A percentile compares a stretch with the other conserved stretches of the same genome.
phyloP scores from a whole-genome alignment of 2,888 invertebrate genomes.

The Protonemura montana region DNA sequence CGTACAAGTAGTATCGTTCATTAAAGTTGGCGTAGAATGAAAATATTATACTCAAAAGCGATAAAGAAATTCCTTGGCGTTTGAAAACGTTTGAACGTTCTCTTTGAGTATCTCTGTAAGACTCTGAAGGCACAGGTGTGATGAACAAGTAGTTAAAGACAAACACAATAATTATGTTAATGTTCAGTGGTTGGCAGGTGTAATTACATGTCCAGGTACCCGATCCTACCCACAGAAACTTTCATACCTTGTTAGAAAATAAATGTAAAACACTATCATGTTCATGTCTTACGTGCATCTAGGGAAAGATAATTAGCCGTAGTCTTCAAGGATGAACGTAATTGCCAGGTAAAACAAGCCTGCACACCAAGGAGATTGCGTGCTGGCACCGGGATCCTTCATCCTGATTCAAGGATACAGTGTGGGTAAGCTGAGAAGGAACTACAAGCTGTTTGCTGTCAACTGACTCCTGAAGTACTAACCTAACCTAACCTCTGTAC shows the following conservation, averaged over 20 bases:
- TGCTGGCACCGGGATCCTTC: conserved; percentile 4
- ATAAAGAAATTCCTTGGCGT: no score
- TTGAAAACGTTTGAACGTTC: no score
- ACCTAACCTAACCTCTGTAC: no score
- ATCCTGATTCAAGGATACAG: no score
- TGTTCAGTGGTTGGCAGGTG: neutral
- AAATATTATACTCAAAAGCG: no score
- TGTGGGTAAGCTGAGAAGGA: no score
- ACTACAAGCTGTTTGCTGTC: no score
- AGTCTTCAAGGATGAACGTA: neutral
- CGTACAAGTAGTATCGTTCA: no score
- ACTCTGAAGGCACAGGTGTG: neutral
- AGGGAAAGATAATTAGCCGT: neutral
- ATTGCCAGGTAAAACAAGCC: conserved; percentile 13
- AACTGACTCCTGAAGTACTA: no score
- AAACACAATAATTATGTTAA: neutral
- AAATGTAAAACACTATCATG: neutral
- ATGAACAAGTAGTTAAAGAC: neutral
- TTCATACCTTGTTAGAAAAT: conserved; percentile 3
- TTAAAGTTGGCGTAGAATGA: no score
- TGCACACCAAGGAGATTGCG: neutral
- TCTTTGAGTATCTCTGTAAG: no score
- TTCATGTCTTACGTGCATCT: neutral
- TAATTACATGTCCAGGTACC: neutral
- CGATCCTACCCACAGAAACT: neutral